Base-by-base conservation (phyloP, 92 coral and sea anemone species). In the Heliopora coerulea region DNA sequence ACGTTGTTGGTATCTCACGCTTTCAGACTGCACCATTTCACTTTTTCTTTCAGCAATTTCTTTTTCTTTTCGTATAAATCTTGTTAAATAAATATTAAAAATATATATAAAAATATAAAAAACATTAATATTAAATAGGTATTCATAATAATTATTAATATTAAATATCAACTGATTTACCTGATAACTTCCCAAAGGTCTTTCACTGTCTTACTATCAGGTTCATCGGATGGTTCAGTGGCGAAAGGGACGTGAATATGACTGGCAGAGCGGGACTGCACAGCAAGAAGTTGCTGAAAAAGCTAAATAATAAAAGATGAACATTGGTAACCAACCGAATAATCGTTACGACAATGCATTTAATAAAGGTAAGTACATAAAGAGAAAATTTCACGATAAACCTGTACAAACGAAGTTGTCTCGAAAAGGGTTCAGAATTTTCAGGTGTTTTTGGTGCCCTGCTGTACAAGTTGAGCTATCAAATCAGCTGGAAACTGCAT, bases 121-220 rank as follows among this genome's bases (percentile, higher is more conserved):
- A n/a, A 46, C 4, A 20, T 49, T 9, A 2, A 7, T 60, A n/a
- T 7, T 23, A 12, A n/a, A n/a, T n/a, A n/a, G n/a, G n/a, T n/a
- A n/a, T n/a, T n/a, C n/a, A n/a, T n/a, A n/a, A n/a, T n/a, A n/a
- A n/a, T n/a, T n/a, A n/a, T n/a, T n/a, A n/a, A n/a, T n/a, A n/a
- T n/a, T n/a, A n/a, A n/a, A 35, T 50, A 10, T 15, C 17, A 14
- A 13, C 21, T 50, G 1, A 29, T 49, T 44, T 77, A 91, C 97
- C 98, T 90, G 80, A 93, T 83, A 57, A 93, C 85, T 66, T 93
- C 96, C 96, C 96, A 93, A 26, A 93, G 82, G 72, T 93, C 96
- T 54, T 90, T 87, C 2, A 86, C 83, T 40, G 91, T 79, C 66
- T 90, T 93, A 4, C 54, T 80, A 17, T 54, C 87, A 21, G 78